Evolutionary conservation across 2,888 invertebrate genomes (phyloP).

Genomic region (Anorthoa munda): DNA sequence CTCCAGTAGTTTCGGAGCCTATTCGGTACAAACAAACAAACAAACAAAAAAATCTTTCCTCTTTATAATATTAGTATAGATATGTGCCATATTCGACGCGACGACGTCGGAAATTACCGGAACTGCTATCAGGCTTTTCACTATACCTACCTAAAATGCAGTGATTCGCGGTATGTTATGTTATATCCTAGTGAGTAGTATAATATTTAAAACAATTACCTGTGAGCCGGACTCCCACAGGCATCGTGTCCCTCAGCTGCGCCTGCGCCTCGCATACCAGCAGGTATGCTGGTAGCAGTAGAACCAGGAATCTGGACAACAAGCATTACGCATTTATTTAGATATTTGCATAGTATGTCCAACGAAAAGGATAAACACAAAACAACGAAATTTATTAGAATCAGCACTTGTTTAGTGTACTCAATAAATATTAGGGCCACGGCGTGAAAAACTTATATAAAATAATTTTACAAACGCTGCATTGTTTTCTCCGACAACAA

Average conservation of each 20-base stretch:
- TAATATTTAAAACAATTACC: constrained; percentile 27
- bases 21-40: too few species aligned
- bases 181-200: background rate
- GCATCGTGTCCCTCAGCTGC: constrained; percentile 18
- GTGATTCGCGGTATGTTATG: too few species aligned
- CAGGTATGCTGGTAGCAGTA: background rate
- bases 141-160: too few species aligned
- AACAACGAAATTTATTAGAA: background rate
- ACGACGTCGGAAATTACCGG: constrained; percentile 10
- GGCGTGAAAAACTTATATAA: too few species aligned
- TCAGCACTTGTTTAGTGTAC: background rate
- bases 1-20: too few species aligned
- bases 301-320: constrained; percentile 16
- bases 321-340: too few species aligned
- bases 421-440: background rate
- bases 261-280: background rate
- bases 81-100: background rate
- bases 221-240: constrained; percentile 40
- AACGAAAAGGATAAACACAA: background rate
- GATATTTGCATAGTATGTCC: too few species aligned
- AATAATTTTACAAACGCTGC: too few species aligned
- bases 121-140: constrained; percentile 3
- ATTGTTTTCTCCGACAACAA: too few species aligned
- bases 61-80: too few species aligned
- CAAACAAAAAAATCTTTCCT: too few species aligned